Evolutionary conservation across 2,797 vertebrate genomes (phyloP).

Genomic region (Phoxinus dragarum): DNA sequence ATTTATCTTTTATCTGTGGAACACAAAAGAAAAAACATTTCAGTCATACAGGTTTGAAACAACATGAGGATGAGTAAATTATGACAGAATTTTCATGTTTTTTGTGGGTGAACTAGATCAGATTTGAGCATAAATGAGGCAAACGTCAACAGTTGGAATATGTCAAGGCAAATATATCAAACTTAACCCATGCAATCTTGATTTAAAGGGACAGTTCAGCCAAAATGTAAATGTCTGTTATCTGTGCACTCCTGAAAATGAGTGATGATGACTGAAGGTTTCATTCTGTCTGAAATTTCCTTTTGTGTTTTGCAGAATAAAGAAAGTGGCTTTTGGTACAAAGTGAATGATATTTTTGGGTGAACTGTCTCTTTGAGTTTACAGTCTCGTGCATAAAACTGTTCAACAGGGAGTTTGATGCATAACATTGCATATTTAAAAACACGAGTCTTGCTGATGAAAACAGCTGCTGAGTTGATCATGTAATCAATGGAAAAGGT

Average conservation of each 20-base stretch:
- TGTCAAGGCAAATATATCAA: background rate
- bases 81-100: background rate
- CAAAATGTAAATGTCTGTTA: background rate
- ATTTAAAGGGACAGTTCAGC: background rate
- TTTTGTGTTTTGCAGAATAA: background rate
- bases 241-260: background rate
- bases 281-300: background rate
- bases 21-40: background rate
- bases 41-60: background rate
- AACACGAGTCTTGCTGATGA: constrained; percentile 46
- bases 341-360: background rate
- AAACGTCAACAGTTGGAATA: background rate
- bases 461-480: constrained; percentile 51
- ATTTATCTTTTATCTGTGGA: background rate
- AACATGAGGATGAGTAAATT: background rate
- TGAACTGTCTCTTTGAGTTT: background rate
- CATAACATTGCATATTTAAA: constrained; percentile 44
- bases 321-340: background rate
- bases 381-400: background rate
- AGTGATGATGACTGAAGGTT: background rate
- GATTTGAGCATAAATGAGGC: background rate
- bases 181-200: background rate
- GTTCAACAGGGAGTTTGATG: background rate
- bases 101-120: background rate
- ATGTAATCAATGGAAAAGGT: constrained; percentile 42